Percentiles rank a stretch among this genome's conserved stretches.
Evolutionary conservation across 1,140 invertebrate species (phyloP).

Genomic region (Pararge aegeria): DNA sequence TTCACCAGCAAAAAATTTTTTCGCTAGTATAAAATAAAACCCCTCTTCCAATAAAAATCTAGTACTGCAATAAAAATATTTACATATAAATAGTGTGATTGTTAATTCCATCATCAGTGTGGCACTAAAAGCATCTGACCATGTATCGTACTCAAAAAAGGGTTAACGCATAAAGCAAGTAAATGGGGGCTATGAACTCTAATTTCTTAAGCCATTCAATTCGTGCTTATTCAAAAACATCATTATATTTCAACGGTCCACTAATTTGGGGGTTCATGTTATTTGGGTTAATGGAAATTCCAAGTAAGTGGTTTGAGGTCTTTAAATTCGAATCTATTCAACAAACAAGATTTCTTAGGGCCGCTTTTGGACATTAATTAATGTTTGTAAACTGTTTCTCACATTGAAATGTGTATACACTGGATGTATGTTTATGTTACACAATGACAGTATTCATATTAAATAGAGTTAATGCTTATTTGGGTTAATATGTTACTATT

Average conservation of each 20-base stretch:
- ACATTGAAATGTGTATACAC: not conserved
- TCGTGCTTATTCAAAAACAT: slow-evolving; percentile 10
- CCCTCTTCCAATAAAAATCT: no score
- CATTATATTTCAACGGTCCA: slow-evolving; percentile 13
- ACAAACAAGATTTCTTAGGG: slow-evolving; percentile 8
- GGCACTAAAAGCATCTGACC: no score
- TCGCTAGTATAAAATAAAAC: no score
- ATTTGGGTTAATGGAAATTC: slow-evolving; percentile 21
- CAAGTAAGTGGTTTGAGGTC: slow-evolving; percentile 10
- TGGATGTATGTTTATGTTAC: no score
- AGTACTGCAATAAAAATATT: no score
- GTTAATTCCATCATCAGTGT: no score
- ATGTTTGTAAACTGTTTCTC: slow-evolving; percentile 3
- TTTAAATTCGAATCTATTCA: slow-evolving; percentile 16
- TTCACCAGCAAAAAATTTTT: no score
- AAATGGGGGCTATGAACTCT: slow-evolving; percentile 4
- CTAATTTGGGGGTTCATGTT: slow-evolving; percentile 8
- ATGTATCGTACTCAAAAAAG: no score
- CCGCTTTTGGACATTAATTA: not conserved
- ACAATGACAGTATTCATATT: no score
- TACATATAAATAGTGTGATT: no score
- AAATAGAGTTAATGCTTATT: no score
- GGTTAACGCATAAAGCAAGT: not conserved
- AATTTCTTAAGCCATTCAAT: slow-evolving; percentile 13
- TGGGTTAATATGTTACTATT: no score